Base-by-base conservation (phyloP, 2,888 invertebrate genomes). In the Agriopis leucophaearia region DNA sequence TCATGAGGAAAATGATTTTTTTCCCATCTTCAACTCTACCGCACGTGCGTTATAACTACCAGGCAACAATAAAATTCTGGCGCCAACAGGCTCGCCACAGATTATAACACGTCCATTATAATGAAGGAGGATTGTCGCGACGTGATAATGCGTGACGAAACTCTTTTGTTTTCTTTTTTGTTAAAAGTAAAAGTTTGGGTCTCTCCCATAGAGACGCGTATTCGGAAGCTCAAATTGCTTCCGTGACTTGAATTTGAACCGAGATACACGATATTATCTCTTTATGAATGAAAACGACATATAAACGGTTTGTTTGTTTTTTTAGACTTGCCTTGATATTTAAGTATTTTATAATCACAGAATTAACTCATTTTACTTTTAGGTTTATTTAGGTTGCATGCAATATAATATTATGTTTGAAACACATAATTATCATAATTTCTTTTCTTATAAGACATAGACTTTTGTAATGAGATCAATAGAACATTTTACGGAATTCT, bases 51-150 rank as follows among this genome's bases (percentile, higher is more conserved):
- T 64, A 79, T 60, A 68, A 73, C 63, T 75, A 70, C 69, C 47
- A 58, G 79, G 79, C 76, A 78, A 89, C 88, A 89, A 90, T 89
- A 89, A 90, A 88, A 88, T 82, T 84, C 80, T 88, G 93, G 94
- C 93, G 93, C 93, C 93, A 89, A 77, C 70, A 65, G 62, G 78
- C 82, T 86, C 81, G 76, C 78, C 85, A 87, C 86, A 83, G 88
- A 90, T 89, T 90, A 88, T 88, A 81, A 87, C 92, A 92, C 92
- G 91, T 92, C 79, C 85, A 69, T 70, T n/a, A 78, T 92, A 94
- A 92, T 93, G 91, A 91, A 85, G 82, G 81, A 84, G 83, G 89
- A 93, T 92, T 88, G 87, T 86, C 77, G 71, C 81, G 87, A 94
- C 93, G 93, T 94, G 93, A 91, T 81, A 78, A 67, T 78, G 80